A percentile compares a stretch with the other conserved stretches of the same genome.
Conservation (phyloP, 2,888 invertebrate species). For the Scelioninae gen. 1 region DNA sequence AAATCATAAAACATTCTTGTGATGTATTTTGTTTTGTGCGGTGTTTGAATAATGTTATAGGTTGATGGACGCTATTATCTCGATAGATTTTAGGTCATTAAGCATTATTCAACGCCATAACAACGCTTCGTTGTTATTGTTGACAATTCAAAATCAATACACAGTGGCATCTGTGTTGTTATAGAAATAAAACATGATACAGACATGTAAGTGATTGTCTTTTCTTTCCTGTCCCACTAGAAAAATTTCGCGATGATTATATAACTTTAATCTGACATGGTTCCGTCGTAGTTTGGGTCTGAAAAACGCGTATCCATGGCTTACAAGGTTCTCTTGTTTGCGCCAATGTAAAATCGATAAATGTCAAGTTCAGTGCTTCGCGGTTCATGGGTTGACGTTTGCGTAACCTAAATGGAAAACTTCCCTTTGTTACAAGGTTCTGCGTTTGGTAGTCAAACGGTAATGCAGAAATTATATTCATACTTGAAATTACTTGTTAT, state of each 20-base stretch:
- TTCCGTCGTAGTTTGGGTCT: not conserved
- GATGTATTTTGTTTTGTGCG: slow-evolving; percentile 57
- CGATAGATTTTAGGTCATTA: slow-evolving; percentile 61
- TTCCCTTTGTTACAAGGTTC: slow-evolving; percentile 90
- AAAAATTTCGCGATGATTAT: not conserved
- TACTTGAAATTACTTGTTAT: not conserved
- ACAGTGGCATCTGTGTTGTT: slow-evolving; percentile 72
- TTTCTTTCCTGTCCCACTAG: slow-evolving; percentile 9
- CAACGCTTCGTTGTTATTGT: slow-evolving; percentile 71
- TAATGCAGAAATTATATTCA: slow-evolving; percentile 56
- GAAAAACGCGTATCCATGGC: slow-evolving; percentile 34
- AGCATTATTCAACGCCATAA: slow-evolving; percentile 70
- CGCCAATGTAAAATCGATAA: slow-evolving; percentile 46
- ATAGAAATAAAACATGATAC: slow-evolving; percentile 74
- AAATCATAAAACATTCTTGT: slow-evolving; percentile 48
- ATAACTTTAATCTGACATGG: not conserved
- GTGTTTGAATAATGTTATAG: slow-evolving; percentile 62
- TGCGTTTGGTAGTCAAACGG: slow-evolving; percentile 88
- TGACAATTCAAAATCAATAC: slow-evolving; percentile 73
- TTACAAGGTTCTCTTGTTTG: slow-evolving; percentile 30
- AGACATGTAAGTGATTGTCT: slow-evolving; percentile 49
- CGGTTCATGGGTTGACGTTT: slow-evolving; percentile 24
- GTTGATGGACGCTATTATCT: slow-evolving; percentile 49
- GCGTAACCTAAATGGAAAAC: no score
- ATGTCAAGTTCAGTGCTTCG: slow-evolving; percentile 52